phyloP scores from a whole-genome alignment of 2,113 vertebrate genomes.

The Pao palembangensis region DNA sequence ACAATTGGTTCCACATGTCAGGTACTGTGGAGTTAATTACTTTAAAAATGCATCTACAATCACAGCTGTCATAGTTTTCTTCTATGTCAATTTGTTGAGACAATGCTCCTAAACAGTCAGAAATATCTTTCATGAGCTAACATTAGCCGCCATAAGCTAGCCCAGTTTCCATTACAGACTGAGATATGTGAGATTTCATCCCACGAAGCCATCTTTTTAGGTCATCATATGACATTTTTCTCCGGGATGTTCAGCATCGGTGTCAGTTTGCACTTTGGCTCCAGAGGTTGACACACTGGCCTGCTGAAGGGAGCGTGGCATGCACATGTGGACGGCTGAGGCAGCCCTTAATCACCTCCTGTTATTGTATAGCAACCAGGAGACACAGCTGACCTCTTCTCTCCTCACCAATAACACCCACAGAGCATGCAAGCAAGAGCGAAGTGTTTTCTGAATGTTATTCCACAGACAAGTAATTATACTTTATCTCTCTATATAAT shows the following conservation, averaged over 20 bases:
- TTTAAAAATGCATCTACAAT: too few species aligned
- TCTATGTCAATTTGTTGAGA: too few species aligned
- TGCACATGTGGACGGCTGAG: constrained; percentile 52
- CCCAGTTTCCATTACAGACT: background rate
- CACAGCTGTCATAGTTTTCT: too few species aligned
- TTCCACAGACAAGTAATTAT: background rate
- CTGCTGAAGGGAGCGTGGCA: constrained; percentile 45
- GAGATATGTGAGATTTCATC: constrained; percentile 5
- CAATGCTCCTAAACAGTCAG: too few species aligned
- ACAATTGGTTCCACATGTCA: too few species aligned
- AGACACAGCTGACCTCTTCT: constrained; percentile 45
- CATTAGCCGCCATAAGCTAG: background rate
- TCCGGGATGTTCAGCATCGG: constrained; percentile 20
- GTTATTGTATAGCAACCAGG: constrained; percentile 42
- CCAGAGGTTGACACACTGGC: constrained; percentile 57
- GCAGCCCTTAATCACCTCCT: constrained; percentile 61
- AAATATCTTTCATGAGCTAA: background rate
- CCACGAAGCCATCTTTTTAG: constrained; percentile 10
- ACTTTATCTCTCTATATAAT: background rate
- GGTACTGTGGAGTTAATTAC: too few species aligned
- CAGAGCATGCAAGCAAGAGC: background rate
- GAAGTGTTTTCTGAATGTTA: background rate
- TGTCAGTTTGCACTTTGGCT: constrained; percentile 53
- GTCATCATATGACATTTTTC: constrained; percentile 17
- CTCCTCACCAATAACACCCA: constrained; percentile 5